Evolutionary conservation across 2,113 vertebrate species (phyloP).

Genomic region (Platysternon megacephalum): DNA sequence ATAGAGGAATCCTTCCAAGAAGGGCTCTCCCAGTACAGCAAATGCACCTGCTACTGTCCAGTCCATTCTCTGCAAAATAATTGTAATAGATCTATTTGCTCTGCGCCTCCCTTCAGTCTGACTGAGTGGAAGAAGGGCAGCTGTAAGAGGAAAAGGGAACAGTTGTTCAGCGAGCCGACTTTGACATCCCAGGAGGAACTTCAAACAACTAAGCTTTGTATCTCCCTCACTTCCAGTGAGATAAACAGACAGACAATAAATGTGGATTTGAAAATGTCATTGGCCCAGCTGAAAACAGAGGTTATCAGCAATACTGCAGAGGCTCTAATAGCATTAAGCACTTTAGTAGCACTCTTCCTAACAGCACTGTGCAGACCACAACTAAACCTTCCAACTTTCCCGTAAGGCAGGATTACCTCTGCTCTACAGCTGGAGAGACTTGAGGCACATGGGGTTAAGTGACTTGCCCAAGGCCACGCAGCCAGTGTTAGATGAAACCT

Average conservation of each 20-base stretch:
- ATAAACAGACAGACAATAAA: background rate
- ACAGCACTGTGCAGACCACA: background rate
- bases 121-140: background rate
- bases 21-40: background rate
- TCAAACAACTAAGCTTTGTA: background rate
- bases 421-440: background rate
- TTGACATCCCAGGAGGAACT: background rate
- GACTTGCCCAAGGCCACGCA: background rate
- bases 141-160: background rate
- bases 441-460: background rate
- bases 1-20: background rate
- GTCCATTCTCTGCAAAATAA: background rate
- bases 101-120: rapidly evolving
- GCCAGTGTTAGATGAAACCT: background rate
- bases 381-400: background rate
- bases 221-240: background rate
- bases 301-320: background rate
- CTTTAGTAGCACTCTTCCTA: background rate
- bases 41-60: background rate
- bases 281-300: background rate
- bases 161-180: background rate
- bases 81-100: background rate
- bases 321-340: background rate
- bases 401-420: background rate
- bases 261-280: background rate